Percentiles rank a stretch among this genome's conserved stretches.
Conservation (phyloP, 2,888 invertebrate genomes). For the Flabesymbios commensalis region DNA sequence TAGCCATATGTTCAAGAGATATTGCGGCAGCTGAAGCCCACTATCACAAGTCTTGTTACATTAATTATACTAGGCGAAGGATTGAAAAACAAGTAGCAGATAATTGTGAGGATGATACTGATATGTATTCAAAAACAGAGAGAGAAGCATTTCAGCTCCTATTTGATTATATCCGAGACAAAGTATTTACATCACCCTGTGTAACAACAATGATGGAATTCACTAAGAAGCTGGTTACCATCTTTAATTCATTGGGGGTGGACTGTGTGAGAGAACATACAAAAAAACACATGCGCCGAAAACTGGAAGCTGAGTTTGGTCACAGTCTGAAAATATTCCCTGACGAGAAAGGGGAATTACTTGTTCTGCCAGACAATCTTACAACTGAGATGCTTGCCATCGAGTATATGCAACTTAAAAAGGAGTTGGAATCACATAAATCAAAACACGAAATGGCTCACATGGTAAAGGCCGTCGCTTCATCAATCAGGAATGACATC, state of each 20-base stretch:
- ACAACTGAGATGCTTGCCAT: background rate
- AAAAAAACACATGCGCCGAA: slow-evolving; percentile 18
- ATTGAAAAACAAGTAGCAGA: background rate
- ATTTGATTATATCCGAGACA: slow-evolving; percentile 1
- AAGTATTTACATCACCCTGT: background rate
- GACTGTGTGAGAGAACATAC: slow-evolving; percentile 1
- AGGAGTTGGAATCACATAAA: background rate
- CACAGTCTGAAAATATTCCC: background rate
- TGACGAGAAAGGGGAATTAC: slow-evolving; percentile 2
- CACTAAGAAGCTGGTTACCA: background rate
- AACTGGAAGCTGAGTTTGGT: slow-evolving; percentile 5
- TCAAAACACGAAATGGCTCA: too few species aligned
- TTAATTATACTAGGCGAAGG: slow-evolving; percentile 1
- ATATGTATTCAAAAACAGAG: background rate
- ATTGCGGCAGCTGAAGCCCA: slow-evolving; percentile 9
- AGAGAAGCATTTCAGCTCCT: background rate
- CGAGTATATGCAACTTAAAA: background rate
- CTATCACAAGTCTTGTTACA: slow-evolving; percentile 9
- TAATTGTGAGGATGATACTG: background rate
- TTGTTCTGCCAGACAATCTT: slow-evolving; percentile 2
- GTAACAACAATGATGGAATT: background rate
- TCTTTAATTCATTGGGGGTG: background rate
- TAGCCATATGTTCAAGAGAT: background rate
- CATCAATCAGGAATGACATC: background rate
- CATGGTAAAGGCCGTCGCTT: too few species aligned